Conservation (phyloP, 2,888 invertebrate species). For the Agrotis puta region DNA sequence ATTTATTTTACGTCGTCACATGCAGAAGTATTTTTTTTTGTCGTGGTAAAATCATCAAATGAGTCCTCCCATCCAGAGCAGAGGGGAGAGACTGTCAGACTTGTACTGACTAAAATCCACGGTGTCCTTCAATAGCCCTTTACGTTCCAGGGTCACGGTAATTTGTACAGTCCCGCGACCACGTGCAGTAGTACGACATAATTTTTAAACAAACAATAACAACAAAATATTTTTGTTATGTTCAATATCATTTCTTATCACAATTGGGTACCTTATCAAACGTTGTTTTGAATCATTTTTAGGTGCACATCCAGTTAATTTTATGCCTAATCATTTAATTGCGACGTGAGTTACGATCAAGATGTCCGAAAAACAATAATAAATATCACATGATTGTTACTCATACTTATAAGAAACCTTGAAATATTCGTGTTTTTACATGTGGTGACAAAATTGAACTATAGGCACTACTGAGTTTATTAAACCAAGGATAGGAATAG, state of each 20-base stretch:
- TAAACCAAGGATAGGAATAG: not conserved
- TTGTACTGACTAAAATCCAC: too few species aligned
- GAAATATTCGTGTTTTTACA: not conserved
- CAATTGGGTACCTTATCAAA: conserved; percentile 15
- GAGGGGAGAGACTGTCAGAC: too few species aligned
- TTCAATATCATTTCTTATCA: conserved; percentile 5
- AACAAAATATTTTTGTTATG: not conserved
- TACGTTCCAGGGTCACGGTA: too few species aligned
- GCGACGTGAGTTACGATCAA: not conserved
- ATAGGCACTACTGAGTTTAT: not conserved
- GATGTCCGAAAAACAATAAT: not conserved
- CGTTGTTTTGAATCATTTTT: not conserved
- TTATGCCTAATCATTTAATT: conserved; percentile 11
- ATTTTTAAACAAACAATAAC: conserved; percentile 9
- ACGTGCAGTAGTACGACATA: not conserved
- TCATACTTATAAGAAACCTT: not conserved
- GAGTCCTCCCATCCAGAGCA: too few species aligned
- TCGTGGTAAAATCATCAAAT: too few species aligned
- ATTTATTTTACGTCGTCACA: not conserved
- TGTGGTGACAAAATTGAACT: not conserved
- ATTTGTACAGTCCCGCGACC: too few species aligned
- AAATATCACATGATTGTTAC: not conserved
- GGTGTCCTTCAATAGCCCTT: too few species aligned
- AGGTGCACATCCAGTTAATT: conserved; percentile 9
- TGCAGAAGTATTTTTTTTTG: too few species aligned